phyloP scores from a whole-genome alignment of 2,113 vertebrate genomes.

The Hoplias malabaricus region DNA sequence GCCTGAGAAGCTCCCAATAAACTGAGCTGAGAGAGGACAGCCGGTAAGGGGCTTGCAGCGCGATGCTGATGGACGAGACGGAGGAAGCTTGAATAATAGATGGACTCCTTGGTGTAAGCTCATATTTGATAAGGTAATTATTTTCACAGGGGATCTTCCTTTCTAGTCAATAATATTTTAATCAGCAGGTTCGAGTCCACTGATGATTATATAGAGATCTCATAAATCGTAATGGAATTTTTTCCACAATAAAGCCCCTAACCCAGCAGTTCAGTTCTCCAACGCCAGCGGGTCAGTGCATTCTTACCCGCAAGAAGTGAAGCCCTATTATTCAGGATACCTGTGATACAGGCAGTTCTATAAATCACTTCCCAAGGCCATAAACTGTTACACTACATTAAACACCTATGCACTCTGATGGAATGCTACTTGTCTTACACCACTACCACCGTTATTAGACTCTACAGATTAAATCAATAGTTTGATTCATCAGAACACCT shows the following conservation, averaged over 20 bases:
- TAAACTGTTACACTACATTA: no score
- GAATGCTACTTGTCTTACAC: background rate
- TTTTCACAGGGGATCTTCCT: background rate
- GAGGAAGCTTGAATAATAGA: conserved; percentile 15
- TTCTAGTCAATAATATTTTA: background rate
- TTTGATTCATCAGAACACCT: no score
- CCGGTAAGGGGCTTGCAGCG: background rate
- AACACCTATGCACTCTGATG: background rate
- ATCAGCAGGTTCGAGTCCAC: background rate
- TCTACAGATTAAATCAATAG: background rate
- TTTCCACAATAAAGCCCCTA: background rate
- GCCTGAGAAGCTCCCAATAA: background rate
- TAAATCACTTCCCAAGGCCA: no score
- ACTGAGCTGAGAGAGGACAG: background rate
- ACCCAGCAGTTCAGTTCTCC: background rate
- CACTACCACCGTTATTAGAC: background rate
- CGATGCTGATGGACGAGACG: background rate
- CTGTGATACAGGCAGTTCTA: no score
- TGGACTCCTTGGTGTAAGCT: background rate
- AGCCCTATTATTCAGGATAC: no score
- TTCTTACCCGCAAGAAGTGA: background rate
- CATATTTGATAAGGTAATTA: background rate
- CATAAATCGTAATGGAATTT: background rate
- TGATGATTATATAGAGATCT: background rate
- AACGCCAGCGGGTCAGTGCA: background rate